Evolutionary conservation across 2,797 vertebrate genomes (phyloP), one percentile per base, ranked within the genome.

Genomic region (Ibycter americanus): DNA sequence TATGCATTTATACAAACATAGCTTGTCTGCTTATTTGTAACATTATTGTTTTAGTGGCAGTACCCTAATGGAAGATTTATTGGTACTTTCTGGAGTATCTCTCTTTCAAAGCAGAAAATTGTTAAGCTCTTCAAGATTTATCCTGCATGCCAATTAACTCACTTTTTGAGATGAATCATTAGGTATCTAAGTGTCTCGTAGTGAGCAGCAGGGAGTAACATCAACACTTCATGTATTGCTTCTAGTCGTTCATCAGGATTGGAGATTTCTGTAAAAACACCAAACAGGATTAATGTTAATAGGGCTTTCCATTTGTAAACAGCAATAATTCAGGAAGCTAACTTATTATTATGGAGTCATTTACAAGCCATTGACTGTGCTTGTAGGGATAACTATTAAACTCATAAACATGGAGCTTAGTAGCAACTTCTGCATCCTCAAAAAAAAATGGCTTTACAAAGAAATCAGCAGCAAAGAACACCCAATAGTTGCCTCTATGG

Each of bases 161-260:
- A 99, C 98, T 98, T 99, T 96, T 98, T 98, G 82, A 99, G 98
- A 96, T 99, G 98, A 94, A 98, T 98, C 98, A 98, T 98, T 86
- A 98, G 97, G 95, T 98, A 99, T 83, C 99, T 98, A 66, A 99
- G 98, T 27, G 99, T 99, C 98, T 99, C 99, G 0, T 99, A 99
- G 97, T 99, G 99, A 62, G 99, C 99, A 11, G 99, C 99, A 36
- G 99, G 99, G 90, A 99, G 99, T 96, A 99, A 98, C 97, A 99
- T 98, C 97, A 99, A 96, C 83, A 98, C 98, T 86, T 99, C 99
- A 16, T 99, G 99, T 96, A 99, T 97, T 10, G 99, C 99, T 98
- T 99, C 99, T 96, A 99, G 98, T 97, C 99, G 98, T 97, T 99
- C 98, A 58, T 99, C 99, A 42, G 98, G 98, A 92, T 98, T 99